These are phyloP conservation scores for Mormyrus lacerda DNA, from an alignment of 2,113 vertebrate species.

Conservation along the genomic window DNA sequence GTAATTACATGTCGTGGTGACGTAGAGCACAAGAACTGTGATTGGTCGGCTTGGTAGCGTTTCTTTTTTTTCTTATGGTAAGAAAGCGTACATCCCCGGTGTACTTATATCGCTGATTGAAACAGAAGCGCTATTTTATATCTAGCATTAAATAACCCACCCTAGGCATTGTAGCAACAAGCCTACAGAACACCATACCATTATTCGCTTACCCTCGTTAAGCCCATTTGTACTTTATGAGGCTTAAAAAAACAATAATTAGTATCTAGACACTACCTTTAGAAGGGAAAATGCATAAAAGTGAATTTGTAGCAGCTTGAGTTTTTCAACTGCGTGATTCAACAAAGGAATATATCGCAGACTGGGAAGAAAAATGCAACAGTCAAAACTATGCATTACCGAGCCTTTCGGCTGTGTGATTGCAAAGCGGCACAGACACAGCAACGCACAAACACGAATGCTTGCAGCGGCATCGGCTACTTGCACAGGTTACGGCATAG, in stretches of 20 bases:
- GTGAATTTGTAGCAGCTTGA: not conserved
- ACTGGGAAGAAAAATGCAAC: not conserved
- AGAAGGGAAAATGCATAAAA: not conserved
- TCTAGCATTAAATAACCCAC: not conserved
- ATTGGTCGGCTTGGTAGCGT: not conserved
- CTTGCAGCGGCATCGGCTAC: not conserved
- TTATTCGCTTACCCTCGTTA: not conserved
- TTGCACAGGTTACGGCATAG: not conserved
- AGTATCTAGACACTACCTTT: not conserved
- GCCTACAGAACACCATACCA: not conserved
- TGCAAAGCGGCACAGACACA: not conserved
- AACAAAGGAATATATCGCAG: not conserved
- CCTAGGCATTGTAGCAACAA: not conserved
- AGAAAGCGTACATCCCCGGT: not conserved
- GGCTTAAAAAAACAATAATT: not conserved
- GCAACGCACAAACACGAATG: not conserved
- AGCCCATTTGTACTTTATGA: not conserved
- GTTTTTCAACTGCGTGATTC: not conserved
- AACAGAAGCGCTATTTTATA: not conserved
- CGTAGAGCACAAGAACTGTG: not conserved
- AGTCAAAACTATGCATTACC: not conserved
- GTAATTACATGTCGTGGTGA: not conserved
- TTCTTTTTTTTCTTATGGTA: not conserved
- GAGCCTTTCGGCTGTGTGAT: not conserved
- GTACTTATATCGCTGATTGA: not conserved